Conservation (phyloP, 2,797 vertebrate genomes). For the Allochrocebus solatus region DNA sequence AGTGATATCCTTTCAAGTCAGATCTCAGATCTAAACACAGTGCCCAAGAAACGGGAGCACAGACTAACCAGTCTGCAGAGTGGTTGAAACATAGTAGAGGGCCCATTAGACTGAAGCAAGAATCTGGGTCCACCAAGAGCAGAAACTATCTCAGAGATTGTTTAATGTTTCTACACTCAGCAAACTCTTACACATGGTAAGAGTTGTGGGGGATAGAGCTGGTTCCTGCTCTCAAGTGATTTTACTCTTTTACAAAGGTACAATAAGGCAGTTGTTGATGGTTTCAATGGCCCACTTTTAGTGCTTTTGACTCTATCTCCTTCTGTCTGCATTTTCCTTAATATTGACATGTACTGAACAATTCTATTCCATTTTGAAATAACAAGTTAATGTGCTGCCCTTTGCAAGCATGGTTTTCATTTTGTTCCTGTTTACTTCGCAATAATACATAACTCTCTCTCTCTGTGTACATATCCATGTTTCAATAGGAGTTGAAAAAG, state of each 20-base stretch:
- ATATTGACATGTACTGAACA: not conserved
- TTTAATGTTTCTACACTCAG: not conserved
- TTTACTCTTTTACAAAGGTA: not conserved
- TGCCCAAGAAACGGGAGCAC: not conserved
- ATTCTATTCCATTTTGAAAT: not conserved
- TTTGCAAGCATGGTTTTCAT: not conserved
- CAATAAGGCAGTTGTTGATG: not conserved
- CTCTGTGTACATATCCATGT: not conserved
- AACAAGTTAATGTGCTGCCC: not conserved
- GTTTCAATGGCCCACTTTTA: not conserved
- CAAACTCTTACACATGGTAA: not conserved
- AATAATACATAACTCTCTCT: not conserved
- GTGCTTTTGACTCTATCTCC: not conserved
- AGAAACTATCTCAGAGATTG: not conserved
- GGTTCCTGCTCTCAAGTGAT: not conserved
- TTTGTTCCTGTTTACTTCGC: not conserved
- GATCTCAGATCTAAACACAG: not conserved
- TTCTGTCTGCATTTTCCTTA: conserved; percentile 18
- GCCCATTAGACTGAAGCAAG: not conserved
- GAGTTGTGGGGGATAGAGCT: not conserved
- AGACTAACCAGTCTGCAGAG: not conserved
- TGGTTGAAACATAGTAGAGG: not conserved
- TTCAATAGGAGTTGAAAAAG: not conserved
- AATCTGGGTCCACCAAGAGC: not conserved
- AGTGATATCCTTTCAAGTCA: not conserved